Conservation (phyloP, 2,888 invertebrate genomes). For the Ecdyonurus torrentis region DNA sequence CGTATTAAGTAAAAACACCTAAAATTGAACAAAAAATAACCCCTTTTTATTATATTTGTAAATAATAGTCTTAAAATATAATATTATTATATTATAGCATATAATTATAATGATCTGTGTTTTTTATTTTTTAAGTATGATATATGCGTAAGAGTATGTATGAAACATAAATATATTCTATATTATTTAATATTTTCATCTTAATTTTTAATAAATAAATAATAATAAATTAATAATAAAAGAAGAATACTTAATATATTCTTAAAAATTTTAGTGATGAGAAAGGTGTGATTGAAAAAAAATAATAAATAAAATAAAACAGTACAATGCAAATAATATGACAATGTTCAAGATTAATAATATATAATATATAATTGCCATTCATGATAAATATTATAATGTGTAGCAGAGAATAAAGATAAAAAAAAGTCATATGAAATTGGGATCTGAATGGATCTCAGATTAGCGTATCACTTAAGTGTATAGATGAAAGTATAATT, state of each 20-base stretch:
- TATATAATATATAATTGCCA: background rate
- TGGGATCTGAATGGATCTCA: background rate
- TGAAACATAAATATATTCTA: background rate
- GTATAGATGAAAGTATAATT: background rate
- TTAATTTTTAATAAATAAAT: background rate
- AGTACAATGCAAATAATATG: background rate
- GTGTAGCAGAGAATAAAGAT: too few species aligned
- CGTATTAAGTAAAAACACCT: background rate
- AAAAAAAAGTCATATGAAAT: background rate
- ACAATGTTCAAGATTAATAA: background rate
- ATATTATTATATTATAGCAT: background rate
- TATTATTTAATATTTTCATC: background rate
- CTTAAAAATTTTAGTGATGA: background rate
- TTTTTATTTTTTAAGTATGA: background rate
- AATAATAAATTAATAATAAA: background rate
- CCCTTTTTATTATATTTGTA: too few species aligned
- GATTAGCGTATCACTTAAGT: background rate
- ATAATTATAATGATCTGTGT: background rate
- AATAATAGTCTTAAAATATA: too few species aligned
- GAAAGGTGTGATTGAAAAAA: background rate
- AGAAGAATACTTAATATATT: too few species aligned
- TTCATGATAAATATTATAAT: background rate
- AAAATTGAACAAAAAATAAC: too few species aligned
- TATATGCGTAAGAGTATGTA: background rate
- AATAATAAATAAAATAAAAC: too few species aligned